Evolutionary conservation across 1,140 invertebrate species (phyloP).

Genomic region (Cotesia glomerata): DNA sequence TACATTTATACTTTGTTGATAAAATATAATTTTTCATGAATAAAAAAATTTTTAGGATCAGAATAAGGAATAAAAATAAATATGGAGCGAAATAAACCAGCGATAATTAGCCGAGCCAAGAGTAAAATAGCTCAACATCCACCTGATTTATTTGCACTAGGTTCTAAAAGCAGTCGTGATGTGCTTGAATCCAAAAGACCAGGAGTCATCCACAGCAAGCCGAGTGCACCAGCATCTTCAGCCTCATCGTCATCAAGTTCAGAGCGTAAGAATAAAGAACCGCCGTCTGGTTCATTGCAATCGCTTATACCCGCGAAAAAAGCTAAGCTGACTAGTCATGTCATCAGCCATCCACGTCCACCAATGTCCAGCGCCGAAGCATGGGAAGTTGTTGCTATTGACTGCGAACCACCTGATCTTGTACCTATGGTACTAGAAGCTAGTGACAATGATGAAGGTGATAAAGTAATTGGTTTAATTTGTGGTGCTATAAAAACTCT

Average conservation of each 20-base stretch:
- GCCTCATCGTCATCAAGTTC: conserved; percentile 55
- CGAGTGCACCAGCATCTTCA: conserved; percentile 52
- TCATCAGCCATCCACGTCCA: conserved; percentile 44
- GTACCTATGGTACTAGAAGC: conserved; percentile 67
- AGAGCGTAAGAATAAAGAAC: conserved; percentile 64
- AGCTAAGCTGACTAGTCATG: conserved; percentile 52
- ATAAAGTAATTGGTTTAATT: conserved; percentile 67
- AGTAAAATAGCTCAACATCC: conserved; percentile 70
- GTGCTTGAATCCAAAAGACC: conserved; percentile 65
- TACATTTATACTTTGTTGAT: background rate
- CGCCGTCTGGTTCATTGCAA: conserved; percentile 53
- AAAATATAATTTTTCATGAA: background rate
- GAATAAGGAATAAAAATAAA: conserved; percentile 24
- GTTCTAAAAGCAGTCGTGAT: conserved; percentile 64
- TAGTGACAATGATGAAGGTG: conserved; percentile 68
- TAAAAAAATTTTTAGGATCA: background rate
- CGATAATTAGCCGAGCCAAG: conserved; percentile 65
- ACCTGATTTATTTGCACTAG: conserved; percentile 68
- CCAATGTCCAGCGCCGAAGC: conserved; percentile 61
- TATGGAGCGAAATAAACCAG: conserved; percentile 68
- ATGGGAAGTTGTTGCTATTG: conserved; percentile 67
- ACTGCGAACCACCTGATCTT: conserved; percentile 68
- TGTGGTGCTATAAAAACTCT: conserved; percentile 73
- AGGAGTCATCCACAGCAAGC: conserved; percentile 61
- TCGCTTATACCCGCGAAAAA: conserved; percentile 60